Evolutionary conservation across 2,797 vertebrate genomes (phyloP), one percentile per base, ranked within the genome.

Genomic region (Diceros bicornis): DNA sequence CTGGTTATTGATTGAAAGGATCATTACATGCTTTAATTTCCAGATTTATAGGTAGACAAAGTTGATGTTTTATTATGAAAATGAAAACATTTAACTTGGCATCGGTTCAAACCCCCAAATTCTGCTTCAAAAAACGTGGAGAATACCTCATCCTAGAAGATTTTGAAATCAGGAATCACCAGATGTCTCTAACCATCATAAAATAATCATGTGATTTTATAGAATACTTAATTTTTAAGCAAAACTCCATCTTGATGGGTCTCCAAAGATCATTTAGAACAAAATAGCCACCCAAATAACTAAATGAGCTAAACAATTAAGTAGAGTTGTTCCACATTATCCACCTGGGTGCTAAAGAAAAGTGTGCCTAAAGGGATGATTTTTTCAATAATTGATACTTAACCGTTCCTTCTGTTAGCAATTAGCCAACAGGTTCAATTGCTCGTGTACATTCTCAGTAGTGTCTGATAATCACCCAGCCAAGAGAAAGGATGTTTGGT

Each of bases 191-290:
- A 37, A n/a, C 21, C 69, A 50, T 81, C 55, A 72, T 59, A 83
- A 93, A 90, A 92, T 10, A 34, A 86, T 85, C 55, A 37, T 90
- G 61, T 82, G 62, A 86, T 44, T 82, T 81, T 66, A 66, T 64
- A 90, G 55, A 86, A 50, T 62, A 86, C 81, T 93, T 96, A 68
- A 72, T 90, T 96, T 94, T 93, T 94, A 94, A 85, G 55, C 74
- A 87, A 90, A 27, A 71, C 18, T 71, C 27, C 18, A 72, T 87
- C 47, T 50, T 90, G 21, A 90, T 92, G 20, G 55, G 47, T 71
- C 93, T 78, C 68, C 69, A 96, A 91, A 93, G 93, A 93, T 72
- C 59, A 79, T 85, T 94, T 69, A 52, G 29, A 87, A 87, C 50
- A 90, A 86, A 94, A 93, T 44, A 52, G 23, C 61, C 74, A 66